phyloP scores from a whole-genome alignment of 2,113 vertebrate genomes.

The Sorex fumeus region DNA sequence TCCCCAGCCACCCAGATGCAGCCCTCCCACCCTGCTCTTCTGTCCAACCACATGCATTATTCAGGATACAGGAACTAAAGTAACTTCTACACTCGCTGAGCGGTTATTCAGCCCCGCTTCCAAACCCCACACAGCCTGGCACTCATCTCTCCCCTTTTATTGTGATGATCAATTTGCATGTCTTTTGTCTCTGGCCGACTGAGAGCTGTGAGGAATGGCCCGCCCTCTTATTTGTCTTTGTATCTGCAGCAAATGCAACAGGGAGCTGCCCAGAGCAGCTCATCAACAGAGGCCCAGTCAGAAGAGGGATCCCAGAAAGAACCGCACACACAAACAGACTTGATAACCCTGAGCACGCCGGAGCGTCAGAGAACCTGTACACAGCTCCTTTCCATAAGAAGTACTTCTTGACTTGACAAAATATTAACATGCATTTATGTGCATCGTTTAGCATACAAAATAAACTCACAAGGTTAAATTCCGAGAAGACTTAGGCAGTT shows the following conservation, averaged over 20 bases:
- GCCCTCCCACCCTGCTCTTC: background rate
- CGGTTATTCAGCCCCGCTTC: background rate
- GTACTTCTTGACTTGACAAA: slow-evolving; percentile 64
- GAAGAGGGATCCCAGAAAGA: background rate
- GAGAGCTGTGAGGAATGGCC: background rate
- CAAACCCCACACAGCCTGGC: background rate
- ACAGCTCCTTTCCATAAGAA: slow-evolving; percentile 37
- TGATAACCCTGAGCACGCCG: background rate
- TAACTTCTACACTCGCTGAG: background rate
- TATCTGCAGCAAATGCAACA: background rate
- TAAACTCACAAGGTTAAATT: slow-evolving; percentile 48
- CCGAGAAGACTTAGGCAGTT: slow-evolving; percentile 10
- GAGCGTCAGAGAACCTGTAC: background rate
- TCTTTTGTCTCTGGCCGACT: background rate
- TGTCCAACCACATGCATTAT: background rate
- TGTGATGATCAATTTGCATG: background rate
- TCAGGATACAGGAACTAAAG: slow-evolving; percentile 1
- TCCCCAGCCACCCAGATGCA: background rate
- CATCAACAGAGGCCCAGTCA: slow-evolving; percentile 49
- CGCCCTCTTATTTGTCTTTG: background rate
- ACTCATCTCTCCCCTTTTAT: background rate
- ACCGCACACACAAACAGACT: background rate
- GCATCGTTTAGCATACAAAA: slow-evolving; percentile 58
- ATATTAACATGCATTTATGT: background rate
- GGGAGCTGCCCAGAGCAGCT: background rate